Evolutionary conservation across 2,113 vertebrate genomes (phyloP).

Genomic region (Columbina picui): DNA sequence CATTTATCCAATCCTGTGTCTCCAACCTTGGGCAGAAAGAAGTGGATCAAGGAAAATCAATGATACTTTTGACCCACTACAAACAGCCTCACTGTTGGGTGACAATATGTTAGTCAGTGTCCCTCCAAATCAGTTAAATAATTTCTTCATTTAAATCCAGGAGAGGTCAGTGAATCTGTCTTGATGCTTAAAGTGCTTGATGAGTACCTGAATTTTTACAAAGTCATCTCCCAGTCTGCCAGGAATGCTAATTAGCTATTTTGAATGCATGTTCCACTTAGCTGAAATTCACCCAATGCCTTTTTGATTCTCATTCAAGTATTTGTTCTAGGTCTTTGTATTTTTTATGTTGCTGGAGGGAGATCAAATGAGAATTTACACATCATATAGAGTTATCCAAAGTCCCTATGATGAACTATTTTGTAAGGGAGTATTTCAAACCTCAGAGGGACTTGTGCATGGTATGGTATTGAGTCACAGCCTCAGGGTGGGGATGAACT

Average conservation of each 20-base stretch:
- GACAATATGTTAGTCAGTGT: neutral
- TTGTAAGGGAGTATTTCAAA: neutral
- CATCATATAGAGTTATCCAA: rapidly evolving
- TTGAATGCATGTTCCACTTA: neutral
- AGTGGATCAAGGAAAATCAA: neutral
- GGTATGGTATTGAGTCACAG: rapidly evolving
- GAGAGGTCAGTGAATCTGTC: neutral
- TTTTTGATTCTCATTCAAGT: neutral
- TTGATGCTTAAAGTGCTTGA: neutral
- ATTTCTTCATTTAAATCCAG: neutral
- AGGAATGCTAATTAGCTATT: neutral
- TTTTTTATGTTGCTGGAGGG: neutral
- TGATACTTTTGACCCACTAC: neutral
- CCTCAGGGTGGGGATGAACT: neutral
- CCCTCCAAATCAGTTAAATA: neutral
- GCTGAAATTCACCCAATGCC: neutral
- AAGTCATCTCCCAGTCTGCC: neutral
- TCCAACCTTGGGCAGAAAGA: neutral
- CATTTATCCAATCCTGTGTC: neutral
- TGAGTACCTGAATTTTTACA: neutral
- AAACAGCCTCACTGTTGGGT: neutral
- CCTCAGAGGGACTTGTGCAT: neutral
- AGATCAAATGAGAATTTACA: neutral
- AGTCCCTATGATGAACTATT: neutral
- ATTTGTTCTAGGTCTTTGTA: neutral